Evolutionary conservation across 1,140 invertebrate species (phyloP).

Genomic region (Atta texana): DNA sequence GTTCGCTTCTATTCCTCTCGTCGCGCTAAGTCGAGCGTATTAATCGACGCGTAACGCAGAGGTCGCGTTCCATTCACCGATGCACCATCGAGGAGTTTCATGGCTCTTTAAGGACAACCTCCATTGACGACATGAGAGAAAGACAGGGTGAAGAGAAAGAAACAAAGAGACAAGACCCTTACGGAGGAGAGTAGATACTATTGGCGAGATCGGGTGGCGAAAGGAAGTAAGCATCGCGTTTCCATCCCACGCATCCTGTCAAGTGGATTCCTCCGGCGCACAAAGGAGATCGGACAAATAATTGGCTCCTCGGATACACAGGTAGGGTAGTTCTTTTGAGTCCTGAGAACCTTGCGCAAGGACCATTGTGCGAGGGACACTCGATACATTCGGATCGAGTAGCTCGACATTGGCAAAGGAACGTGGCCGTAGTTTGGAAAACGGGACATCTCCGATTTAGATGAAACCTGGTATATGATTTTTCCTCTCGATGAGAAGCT

Average conservation of each 20-base stretch:
- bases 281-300: constrained; percentile 85
- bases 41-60: constrained; percentile 27
- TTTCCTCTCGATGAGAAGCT: background rate
- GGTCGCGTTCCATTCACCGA: background rate
- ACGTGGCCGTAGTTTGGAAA: constrained; percentile 35
- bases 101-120: constrained; percentile 12
- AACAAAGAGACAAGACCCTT: constrained; percentile 65
- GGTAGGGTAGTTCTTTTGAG: constrained; percentile 79
- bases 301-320: constrained; percentile 84
- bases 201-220: constrained; percentile 81
- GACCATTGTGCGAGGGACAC: constrained; percentile 79
- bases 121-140: background rate
- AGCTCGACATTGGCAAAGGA: constrained; percentile 39
- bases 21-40: constrained; percentile 46
- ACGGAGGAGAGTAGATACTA: constrained; percentile 38
- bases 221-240: constrained; percentile 84
- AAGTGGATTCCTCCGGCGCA: constrained; percentile 82
- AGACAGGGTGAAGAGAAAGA: constrained; percentile 24
- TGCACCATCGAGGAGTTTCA: background rate
- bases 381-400: constrained; percentile 82
- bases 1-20: background rate
- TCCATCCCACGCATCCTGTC: constrained; percentile 85
- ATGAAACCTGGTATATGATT: background rate
- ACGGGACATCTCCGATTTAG: constrained; percentile 42
- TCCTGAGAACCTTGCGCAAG: constrained; percentile 79